These are phyloP conservation scores for Hipparchia semele DNA, from an alignment of 2,888 invertebrate genomes.

Conservation along the genomic window DNA sequence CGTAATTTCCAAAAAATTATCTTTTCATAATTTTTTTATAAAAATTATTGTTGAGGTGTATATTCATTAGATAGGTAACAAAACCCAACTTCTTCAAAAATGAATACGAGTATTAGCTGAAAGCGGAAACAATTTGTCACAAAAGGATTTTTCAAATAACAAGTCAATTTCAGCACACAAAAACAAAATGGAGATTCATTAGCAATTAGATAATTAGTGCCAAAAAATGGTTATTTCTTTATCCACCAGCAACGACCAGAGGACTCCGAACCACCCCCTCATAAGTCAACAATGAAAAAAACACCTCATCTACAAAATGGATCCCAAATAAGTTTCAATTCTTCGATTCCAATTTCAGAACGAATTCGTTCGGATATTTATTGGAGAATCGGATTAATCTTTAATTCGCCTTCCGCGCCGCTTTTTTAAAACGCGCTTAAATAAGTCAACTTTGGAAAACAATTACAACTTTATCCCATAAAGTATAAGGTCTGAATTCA, in stretches of 20 bases:
- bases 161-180: constrained; percentile 7
- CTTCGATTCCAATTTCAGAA: constrained; percentile 67
- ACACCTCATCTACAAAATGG: constrained; percentile 80
- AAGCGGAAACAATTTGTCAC: neutral
- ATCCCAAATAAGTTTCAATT: constrained; percentile 64
- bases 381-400: constrained; percentile 80
- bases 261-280: constrained; percentile 40
- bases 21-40: too few relatives aligned
- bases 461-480: constrained; percentile 47
- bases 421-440: constrained; percentile 76
- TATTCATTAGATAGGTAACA: too few relatives aligned
- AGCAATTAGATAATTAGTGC: constrained; percentile 34
- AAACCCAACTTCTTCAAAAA: neutral
- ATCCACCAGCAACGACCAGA: constrained; percentile 20
- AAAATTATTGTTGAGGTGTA: too few relatives aligned
- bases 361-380: constrained; percentile 77
- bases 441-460: constrained; percentile 50
- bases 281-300: constrained; percentile 65
- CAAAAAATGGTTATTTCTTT: constrained; percentile 19
- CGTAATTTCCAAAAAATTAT: too few relatives aligned
- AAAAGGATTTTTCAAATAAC: neutral
- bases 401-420: constrained; percentile 68
- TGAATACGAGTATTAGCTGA: too few relatives aligned
- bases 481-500: constrained; percentile 48
- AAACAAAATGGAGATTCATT: constrained; percentile 18